phyloP scores from a whole-genome alignment of 1,140 invertebrate species.

The Drosophila paulistorum region DNA sequence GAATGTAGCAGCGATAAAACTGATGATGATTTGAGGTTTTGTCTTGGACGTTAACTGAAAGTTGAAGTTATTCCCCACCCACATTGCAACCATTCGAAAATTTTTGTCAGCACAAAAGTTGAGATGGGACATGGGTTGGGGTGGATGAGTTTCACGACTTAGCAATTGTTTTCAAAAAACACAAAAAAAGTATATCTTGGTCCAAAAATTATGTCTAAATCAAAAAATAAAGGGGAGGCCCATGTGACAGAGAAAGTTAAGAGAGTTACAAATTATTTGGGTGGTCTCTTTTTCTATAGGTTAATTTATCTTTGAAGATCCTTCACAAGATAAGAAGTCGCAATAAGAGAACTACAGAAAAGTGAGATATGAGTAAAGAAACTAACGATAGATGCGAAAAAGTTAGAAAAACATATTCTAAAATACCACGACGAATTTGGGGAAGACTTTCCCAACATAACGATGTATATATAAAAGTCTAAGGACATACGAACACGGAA shows the following conservation, averaged over 20 bases:
- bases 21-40: slow-evolving; percentile 43
- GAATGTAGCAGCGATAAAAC: slow-evolving; percentile 37
- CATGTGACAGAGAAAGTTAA: background rate
- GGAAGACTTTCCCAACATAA: too few species aligned
- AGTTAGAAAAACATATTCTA: too few species aligned
- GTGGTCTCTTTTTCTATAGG: background rate
- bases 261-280: background rate
- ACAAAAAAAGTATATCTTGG: background rate
- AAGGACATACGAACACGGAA: too few species aligned
- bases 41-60: slow-evolving; percentile 9
- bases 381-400: background rate
- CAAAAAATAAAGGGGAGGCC: background rate
- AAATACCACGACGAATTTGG: too few species aligned
- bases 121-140: background rate
- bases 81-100: background rate
- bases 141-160: background rate
- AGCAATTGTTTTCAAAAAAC: background rate
- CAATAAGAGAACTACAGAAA: background rate
- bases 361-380: background rate
- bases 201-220: slow-evolving; percentile 7
- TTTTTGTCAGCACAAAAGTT: slow-evolving; percentile 7
- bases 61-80: slow-evolving; percentile 10
- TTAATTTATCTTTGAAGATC: background rate
- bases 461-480: too few species aligned
- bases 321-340: background rate